Conservation (phyloP, 2,888 invertebrate species). For the Amphiduros pacificus region DNA sequence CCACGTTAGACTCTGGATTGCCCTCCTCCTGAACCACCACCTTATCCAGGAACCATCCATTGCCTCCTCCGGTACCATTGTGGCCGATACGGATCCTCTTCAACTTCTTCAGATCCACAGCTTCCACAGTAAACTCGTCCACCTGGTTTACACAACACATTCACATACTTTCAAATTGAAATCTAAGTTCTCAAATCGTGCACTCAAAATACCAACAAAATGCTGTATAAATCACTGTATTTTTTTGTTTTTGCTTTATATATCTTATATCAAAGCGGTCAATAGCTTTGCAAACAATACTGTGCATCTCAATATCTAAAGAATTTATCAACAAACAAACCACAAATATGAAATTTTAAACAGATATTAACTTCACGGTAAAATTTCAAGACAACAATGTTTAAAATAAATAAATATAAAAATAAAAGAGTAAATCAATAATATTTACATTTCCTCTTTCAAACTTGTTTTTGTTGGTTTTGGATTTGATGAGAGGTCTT, state of each 20-base stretch:
- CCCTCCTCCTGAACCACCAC: slow-evolving; percentile 47
- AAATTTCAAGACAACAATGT: background rate
- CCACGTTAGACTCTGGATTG: slow-evolving; percentile 35
- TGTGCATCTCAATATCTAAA: too few species aligned
- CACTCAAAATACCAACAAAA: too few species aligned
- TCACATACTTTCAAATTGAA: too few species aligned
- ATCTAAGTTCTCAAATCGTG: too few species aligned
- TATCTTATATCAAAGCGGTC: too few species aligned
- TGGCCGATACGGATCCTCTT: slow-evolving; percentile 58
- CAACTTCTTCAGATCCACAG: slow-evolving; percentile 54
- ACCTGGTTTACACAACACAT: too few species aligned
- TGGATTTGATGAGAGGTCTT: slow-evolving; percentile 46
- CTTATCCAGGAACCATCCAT: slow-evolving; percentile 58
- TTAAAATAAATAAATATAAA: background rate
- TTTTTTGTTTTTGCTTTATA: too few species aligned
- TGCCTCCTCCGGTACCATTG: slow-evolving; percentile 53
- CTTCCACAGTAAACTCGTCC: slow-evolving; percentile 58
- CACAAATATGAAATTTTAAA: too few species aligned
- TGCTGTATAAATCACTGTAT: too few species aligned
- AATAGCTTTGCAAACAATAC: too few species aligned
- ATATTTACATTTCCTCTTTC: slow-evolving; percentile 53
- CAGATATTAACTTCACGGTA: too few species aligned
- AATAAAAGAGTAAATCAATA: background rate
- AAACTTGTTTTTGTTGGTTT: slow-evolving; percentile 55
- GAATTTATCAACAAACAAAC: too few species aligned